phyloP scores from a whole-genome alignment of 1,140 invertebrate genomes.

The Drosophila lacteicornis region DNA sequence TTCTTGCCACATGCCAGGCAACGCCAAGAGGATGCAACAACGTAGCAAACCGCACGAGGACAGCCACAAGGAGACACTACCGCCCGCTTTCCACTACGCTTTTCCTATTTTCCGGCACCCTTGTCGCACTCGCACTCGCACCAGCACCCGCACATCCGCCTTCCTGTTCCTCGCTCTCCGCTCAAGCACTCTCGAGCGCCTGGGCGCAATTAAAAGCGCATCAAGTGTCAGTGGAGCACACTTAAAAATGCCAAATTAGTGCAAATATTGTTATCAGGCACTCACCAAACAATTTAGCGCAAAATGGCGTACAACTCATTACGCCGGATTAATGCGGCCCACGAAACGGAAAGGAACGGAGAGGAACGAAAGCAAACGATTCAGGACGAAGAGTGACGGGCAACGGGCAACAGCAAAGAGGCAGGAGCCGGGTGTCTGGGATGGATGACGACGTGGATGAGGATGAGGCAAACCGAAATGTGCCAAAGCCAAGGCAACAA shows the following conservation, averaged over 20 bases:
- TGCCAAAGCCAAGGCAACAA: constrained; percentile 44
- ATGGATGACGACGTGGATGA: background rate
- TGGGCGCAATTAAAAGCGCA: constrained; percentile 84
- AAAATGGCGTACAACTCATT: constrained; percentile 85
- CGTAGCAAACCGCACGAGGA: constrained; percentile 70
- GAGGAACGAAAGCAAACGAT: constrained; percentile 24
- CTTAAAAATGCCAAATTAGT: constrained; percentile 85
- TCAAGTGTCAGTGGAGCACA: constrained; percentile 84
- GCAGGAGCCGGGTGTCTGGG: background rate
- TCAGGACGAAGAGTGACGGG: constrained; percentile 7
- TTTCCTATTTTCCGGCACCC: constrained; percentile 12
- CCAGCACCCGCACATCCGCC: constrained; percentile 14
- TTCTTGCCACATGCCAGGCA: constrained; percentile 71
- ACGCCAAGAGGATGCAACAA: constrained; percentile 56
- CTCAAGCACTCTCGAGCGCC: constrained; percentile 76
- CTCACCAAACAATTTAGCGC: constrained; percentile 84
- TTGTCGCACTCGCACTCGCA: constrained; percentile 10
- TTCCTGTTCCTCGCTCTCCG: constrained; percentile 21
- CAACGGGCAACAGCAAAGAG: background rate
- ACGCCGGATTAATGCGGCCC: constrained; percentile 75
- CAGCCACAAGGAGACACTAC: constrained; percentile 37
- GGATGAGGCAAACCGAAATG: constrained; percentile 13
- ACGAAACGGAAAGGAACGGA: constrained; percentile 28
- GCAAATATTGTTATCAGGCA: constrained; percentile 85
- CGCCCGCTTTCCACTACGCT: background rate